Percentiles rank a stretch among this genome's conserved stretches.
Evolutionary conservation across 2,113 vertebrate genomes (phyloP).

Genomic region (Podarcis muralis): DNA sequence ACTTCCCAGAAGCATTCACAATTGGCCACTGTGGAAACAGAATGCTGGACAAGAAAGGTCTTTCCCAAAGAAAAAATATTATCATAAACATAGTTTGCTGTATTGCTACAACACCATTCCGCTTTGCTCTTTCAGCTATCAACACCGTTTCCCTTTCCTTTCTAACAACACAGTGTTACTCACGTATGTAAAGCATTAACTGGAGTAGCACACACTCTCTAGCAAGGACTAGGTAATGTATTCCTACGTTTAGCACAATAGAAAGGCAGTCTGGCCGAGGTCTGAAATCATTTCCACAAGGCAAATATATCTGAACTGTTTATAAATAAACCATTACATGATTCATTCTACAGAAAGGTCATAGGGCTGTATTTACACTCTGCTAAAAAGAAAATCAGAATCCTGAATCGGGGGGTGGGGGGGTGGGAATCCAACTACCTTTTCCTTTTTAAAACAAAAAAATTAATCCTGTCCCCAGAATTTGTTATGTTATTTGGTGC

Average conservation of each 20-base stretch:
- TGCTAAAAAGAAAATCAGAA: not conserved
- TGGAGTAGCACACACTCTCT: not conserved
- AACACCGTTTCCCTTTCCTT: not conserved
- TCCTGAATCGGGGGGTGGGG: not conserved
- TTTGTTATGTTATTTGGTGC: not conserved
- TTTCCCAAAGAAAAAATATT: not conserved
- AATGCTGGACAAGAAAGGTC: not conserved
- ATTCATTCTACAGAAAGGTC: conserved; percentile 1
- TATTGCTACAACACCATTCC: not conserved
- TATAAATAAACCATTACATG: conserved; percentile 23
- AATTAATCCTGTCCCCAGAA: not conserved
- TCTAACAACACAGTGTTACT: not conserved
- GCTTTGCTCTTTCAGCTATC: not conserved
- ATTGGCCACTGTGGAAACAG: not conserved
- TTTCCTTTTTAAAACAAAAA: not conserved
- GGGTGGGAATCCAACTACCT: not conserved
- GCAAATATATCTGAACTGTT: conserved; percentile 9
- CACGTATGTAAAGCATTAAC: not conserved
- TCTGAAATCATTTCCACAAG: not conserved
- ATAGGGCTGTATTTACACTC: not conserved
- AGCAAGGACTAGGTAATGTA: not conserved
- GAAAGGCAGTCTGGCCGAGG: not conserved
- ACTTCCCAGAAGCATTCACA: not conserved
- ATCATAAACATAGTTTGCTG: not conserved
- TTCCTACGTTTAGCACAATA: not conserved